Base-by-base conservation (phyloP, 2,797 vertebrate species). In the Neosalanx taihuensis region DNA sequence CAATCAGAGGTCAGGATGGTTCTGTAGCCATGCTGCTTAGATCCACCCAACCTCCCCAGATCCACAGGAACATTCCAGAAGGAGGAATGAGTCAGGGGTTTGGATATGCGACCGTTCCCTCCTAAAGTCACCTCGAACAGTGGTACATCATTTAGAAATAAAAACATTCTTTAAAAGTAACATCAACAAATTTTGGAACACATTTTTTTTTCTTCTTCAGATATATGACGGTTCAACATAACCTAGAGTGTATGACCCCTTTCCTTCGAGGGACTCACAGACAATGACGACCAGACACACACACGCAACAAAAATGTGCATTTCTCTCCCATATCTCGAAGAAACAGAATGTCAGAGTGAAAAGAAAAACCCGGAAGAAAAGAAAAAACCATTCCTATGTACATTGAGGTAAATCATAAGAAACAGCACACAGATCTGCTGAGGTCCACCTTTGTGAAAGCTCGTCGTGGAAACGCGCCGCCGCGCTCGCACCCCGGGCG, bases 331-430 rank as follows among this genome's bases (percentile, higher is more conserved):
- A 6, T n/a, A 56, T 56, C 18, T 56, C 51, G 15, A 5, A 56
- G 51, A 56, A 56, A 56, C 18, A n/a, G 51, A 56, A 56, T 56
- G 51, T 53, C 51, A 53, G 18, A 53, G 51, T 53, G 51, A 17
- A n/a, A 56, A 17, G n/a, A 1, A 49, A 49, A 35, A 35, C 33
- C 23, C 23, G 23, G 23, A 26, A 26, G 23, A 26, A 26, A 13
- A 46, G 12, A 46, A 12, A 56, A 56, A n/a, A 56, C 0, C 1
- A 56, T 17, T 56, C 51, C 51, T 56, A 56, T 56, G 51, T 56
- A 56, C 51, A 56, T 56, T 56, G 51, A 56, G 51, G 51, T 56
- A 56, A 56, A 56, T 56, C 51, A 56, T n/a, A 56, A n/a, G 18
- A 56, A 56, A 56, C 51, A n/a, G 5, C 17, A 56, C 51, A n/a